Percentiles rank a stretch among this genome's conserved stretches.
phyloP scores from a whole-genome alignment of 2,113 vertebrate species.

The Peromyscus maniculatus region DNA sequence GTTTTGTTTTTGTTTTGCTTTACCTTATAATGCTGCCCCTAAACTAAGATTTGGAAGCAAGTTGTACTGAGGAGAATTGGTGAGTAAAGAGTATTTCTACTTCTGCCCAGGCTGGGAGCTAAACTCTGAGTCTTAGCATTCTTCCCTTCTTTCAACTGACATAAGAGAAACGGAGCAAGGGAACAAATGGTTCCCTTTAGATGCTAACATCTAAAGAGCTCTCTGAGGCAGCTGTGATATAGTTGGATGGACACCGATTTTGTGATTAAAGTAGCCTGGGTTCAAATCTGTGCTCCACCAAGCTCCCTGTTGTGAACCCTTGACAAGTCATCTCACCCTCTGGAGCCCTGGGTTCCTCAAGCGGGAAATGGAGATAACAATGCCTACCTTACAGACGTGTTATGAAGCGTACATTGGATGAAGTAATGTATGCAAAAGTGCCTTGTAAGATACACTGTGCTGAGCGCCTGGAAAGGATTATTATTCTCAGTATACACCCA shows the following conservation, averaged over 20 bases:
- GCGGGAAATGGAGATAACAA: neutral
- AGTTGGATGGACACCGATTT: neutral
- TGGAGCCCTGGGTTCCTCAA: neutral
- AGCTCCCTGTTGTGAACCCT: neutral
- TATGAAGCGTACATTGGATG: constrained; percentile 30
- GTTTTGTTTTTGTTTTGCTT: neutral
- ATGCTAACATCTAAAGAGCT: neutral
- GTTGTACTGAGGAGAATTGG: neutral
- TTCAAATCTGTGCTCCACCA: constrained; percentile 53
- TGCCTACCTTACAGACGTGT: neutral
- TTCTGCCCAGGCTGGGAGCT: neutral
- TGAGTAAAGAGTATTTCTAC: neutral
- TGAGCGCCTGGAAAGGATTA: neutral
- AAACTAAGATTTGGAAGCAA: neutral
- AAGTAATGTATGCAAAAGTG: neutral
- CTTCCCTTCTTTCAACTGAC: neutral
- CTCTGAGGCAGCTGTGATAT: neutral
- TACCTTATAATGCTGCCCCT: neutral
- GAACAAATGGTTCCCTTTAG: neutral
- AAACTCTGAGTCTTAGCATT: neutral
- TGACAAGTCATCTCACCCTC: neutral
- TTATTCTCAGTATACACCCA: constrained; percentile 43
- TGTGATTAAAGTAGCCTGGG: neutral
- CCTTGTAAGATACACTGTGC: fast-evolving
- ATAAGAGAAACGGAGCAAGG: constrained; percentile 34